Conservation (phyloP, 1,140 invertebrate species). For the Hermetia illucens region DNA sequence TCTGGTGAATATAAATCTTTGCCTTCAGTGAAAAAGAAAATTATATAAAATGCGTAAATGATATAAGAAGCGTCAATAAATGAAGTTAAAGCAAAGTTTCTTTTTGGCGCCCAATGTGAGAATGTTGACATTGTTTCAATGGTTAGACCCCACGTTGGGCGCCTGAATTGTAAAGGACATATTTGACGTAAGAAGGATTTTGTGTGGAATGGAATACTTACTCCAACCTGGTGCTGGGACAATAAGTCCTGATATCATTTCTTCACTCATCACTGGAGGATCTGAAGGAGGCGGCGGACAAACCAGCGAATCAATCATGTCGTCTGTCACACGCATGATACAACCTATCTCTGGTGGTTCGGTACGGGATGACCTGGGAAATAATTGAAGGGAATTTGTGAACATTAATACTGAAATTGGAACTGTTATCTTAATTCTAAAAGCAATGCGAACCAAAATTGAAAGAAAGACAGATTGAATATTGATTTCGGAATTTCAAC, state of each 20-base stretch:
- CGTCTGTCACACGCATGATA: constrained; percentile 70
- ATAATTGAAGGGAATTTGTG: constrained; percentile 1
- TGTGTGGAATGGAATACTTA: no score
- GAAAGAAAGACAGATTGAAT: no score
- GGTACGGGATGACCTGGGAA: constrained; percentile 65
- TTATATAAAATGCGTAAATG: no score
- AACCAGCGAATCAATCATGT: constrained; percentile 89
- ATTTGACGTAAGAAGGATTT: no score
- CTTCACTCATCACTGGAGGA: constrained; percentile 83
- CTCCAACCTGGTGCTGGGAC: constrained; percentile 89
- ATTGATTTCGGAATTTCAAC: no score
- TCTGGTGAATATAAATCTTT: constrained; percentile 59
- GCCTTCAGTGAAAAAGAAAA: constrained; percentile 20
- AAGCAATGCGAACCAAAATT: no score
- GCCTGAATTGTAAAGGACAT: no score
- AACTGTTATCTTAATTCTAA: constrained; percentile 1
- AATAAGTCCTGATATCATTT: constrained; percentile 90
- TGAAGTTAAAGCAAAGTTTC: no score
- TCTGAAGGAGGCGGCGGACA: constrained; percentile 89
- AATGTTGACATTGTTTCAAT: no score
- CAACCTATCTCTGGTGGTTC: constrained; percentile 80
- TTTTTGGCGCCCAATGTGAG: no score
- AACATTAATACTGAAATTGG: constrained; percentile 1
- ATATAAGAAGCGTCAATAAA: no score
- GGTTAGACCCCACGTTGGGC: no score